Percentiles rank a stretch among this genome's conserved stretches.
Conservation (phyloP, 2,888 invertebrate species). For the Palloptera scutellata region DNA sequence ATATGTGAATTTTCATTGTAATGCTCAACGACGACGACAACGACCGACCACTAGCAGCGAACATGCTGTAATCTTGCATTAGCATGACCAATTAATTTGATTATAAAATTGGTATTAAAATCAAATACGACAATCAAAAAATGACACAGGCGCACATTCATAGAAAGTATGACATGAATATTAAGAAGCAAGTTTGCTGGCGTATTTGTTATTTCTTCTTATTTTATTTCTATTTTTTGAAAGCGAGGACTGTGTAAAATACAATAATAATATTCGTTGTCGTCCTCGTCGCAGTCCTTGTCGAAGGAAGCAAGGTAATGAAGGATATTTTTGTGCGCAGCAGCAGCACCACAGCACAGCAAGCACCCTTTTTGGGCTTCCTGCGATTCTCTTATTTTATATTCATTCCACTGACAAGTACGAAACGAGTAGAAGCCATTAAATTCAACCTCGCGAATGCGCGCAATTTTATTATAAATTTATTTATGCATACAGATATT, state of each 20-base stretch:
- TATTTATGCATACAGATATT: neutral
- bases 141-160: constrained; percentile 10
- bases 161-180: constrained; percentile 30
- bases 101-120: constrained; percentile 64
- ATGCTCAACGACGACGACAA: neutral
- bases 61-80: constrained; percentile 52
- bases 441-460: constrained; percentile 2
- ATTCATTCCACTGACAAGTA: no score
- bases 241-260: no score
- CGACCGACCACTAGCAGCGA: no score
- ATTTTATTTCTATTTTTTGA: no score
- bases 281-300: no score
- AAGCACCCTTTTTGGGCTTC: neutral
- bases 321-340: constrained; percentile 14
- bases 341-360: neutral
- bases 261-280: no score
- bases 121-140: constrained; percentile 47
- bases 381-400: no score
- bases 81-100: constrained; percentile 65
- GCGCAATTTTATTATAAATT: constrained; percentile 1
- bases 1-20: constrained; percentile 15
- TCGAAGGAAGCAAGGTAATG: neutral
- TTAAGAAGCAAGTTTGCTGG: constrained; percentile 19
- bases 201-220: no score
- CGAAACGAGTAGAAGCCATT: neutral